Evolutionary conservation across 2,888 invertebrate genomes (phyloP).

Genomic region (Acronicta leporina): DNA sequence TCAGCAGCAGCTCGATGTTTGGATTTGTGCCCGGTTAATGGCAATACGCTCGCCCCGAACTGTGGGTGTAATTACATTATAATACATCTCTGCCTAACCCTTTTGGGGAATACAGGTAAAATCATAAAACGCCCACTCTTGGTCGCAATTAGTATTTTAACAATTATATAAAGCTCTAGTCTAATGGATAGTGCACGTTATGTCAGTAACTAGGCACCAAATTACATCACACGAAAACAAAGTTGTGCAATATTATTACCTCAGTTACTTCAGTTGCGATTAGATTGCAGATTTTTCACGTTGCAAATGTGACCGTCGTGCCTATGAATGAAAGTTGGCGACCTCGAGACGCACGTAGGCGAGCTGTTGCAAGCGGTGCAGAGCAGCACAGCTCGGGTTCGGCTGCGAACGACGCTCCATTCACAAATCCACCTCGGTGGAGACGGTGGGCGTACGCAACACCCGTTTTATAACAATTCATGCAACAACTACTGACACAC

Average conservation of each 20-base stretch:
- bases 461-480: slow-evolving; percentile 70
- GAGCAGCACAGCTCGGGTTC: slow-evolving; percentile 43
- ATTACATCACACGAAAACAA: slow-evolving; percentile 39
- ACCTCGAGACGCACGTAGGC: slow-evolving; percentile 84
- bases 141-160: background rate
- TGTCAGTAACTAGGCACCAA: slow-evolving; percentile 9
- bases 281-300: slow-evolving; percentile 61
- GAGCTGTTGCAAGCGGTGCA: slow-evolving; percentile 78
- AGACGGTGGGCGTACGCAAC: slow-evolving; percentile 73
- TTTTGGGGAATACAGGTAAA: no score
- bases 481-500: slow-evolving; percentile 63
- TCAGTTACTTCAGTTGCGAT: slow-evolving; percentile 49
- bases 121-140: background rate
- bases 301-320: slow-evolving; percentile 61
- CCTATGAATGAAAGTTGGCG: slow-evolving; percentile 88
- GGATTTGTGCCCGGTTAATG: no score
- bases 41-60: no score
- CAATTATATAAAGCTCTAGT: slow-evolving; percentile 25
- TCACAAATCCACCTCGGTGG: slow-evolving; percentile 69
- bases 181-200: slow-evolving; percentile 1
- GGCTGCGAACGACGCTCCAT: slow-evolving; percentile 69
- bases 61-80: no score
- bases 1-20: no score
- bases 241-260: slow-evolving; percentile 42
- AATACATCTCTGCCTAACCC: no score